Conservation (phyloP, 2,888 invertebrate species). For the Hypomecis punctinalis region DNA sequence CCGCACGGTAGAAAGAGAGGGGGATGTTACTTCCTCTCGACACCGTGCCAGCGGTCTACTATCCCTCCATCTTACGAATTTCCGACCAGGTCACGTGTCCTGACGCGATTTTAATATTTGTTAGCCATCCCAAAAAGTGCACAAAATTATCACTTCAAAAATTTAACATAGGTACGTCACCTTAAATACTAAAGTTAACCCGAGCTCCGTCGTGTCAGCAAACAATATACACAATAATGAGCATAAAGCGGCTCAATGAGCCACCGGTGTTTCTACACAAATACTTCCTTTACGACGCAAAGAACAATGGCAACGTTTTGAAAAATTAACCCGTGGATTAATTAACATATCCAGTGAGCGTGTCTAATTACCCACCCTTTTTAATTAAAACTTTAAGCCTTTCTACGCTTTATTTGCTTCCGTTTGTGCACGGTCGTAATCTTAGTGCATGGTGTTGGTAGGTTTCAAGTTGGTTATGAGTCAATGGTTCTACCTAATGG, state of each 20-base stretch:
- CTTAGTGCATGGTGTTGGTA: slow-evolving; percentile 11
- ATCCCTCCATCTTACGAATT: too few species aligned
- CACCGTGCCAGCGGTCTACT: too few species aligned
- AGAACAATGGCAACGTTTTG: slow-evolving; percentile 79
- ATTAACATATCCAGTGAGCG: slow-evolving; percentile 80
- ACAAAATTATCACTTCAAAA: too few species aligned
- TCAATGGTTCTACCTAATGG: neutral
- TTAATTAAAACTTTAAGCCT: slow-evolving; percentile 79
- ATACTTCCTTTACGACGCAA: slow-evolving; percentile 65
- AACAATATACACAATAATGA: slow-evolving; percentile 24
- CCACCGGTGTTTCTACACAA: slow-evolving; percentile 46
- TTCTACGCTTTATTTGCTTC: slow-evolving; percentile 75
- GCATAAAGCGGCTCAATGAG: slow-evolving; percentile 26
- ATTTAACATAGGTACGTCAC: too few species aligned
- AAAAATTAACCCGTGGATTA: slow-evolving; percentile 80
- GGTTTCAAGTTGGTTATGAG: neutral
- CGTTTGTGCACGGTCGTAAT: slow-evolving; percentile 42
- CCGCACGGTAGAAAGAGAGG: too few species aligned
- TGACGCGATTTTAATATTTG: too few species aligned
- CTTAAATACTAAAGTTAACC: neutral
- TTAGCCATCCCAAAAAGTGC: too few species aligned
- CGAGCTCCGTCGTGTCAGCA: slow-evolving; percentile 4
- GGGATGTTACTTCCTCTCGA: too few species aligned
- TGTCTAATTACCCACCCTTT: slow-evolving; percentile 79
- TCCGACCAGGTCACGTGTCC: too few species aligned